These are phyloP conservation scores for Pteria penguin DNA, from an alignment of 2,888 invertebrate genomes.

Conservation along the genomic window DNA sequence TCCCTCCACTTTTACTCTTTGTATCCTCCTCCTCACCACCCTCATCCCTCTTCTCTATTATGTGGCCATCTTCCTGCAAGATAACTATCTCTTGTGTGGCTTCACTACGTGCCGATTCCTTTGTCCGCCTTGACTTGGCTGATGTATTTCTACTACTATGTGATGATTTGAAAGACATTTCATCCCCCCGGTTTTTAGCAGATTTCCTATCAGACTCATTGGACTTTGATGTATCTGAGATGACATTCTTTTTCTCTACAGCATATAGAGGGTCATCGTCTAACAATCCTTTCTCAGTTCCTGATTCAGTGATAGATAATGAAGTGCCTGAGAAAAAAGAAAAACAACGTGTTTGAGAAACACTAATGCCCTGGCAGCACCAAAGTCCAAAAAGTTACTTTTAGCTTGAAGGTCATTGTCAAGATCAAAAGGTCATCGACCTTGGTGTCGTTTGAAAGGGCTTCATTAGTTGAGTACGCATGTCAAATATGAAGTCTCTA, in stretches of 20 bases:
- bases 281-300: neutral
- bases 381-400: too few species aligned
- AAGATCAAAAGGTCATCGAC: too few species aligned
- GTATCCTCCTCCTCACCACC: neutral
- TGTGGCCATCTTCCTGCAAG: too few species aligned
- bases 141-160: neutral
- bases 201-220: neutral
- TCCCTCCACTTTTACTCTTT: neutral
- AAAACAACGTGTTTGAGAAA: too few species aligned
- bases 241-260: neutral
- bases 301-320: neutral
- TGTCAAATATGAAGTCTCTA: too few species aligned
- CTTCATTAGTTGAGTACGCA: too few species aligned
- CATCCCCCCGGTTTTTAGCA: neutral
- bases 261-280: neutral
- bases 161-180: neutral
- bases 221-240: neutral
- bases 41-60: neutral
- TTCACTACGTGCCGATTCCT: neutral
- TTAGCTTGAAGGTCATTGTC: too few species aligned
- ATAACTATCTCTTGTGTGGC: neutral
- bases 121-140: neutral
- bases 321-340: constrained; percentile 3
- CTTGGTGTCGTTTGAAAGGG: too few species aligned
- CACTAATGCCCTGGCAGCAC: too few species aligned